phyloP scores from a whole-genome alignment of 2,797 vertebrate genomes.

The Phoxinus dragarum region DNA sequence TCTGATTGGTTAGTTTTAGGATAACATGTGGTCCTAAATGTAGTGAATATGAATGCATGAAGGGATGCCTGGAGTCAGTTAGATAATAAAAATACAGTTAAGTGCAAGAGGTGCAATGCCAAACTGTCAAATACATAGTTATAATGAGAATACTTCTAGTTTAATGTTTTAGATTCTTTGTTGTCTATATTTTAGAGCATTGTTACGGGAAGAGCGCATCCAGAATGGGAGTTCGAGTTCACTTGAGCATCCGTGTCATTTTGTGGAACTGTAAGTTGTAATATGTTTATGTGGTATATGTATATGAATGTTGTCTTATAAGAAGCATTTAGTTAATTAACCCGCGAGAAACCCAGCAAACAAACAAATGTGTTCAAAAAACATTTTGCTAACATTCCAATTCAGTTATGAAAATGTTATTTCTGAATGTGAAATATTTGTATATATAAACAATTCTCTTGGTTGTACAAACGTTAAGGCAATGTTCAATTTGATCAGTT shows the following conservation, averaged over 20 bases:
- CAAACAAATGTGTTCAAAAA: not conserved
- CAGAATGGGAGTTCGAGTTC: not conserved
- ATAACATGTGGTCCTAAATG: not conserved
- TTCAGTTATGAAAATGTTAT: not conserved
- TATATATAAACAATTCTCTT: too few species aligned
- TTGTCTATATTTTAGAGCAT: not conserved
- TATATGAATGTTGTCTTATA: too few species aligned
- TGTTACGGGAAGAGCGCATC: not conserved
- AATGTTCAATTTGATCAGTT: too few species aligned
- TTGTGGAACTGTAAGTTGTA: not conserved
- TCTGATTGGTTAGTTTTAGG: not conserved
- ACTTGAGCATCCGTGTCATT: not conserved
- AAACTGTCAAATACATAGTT: too few species aligned
- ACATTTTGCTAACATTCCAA: too few species aligned
- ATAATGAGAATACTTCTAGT: too few species aligned
- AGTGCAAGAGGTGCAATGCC: too few species aligned
- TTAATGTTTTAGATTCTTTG: not conserved
- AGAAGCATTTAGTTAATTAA: not conserved
- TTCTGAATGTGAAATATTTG: not conserved
- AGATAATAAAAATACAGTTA: too few species aligned
- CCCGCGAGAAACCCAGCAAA: not conserved
- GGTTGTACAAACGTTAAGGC: too few species aligned
- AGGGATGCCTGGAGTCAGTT: not conserved
- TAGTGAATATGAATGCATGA: not conserved
- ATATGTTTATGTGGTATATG: too few species aligned